These are phyloP conservation scores for Vanacampus margaritifer DNA, from an alignment of 2,113 vertebrate species.

Conservation along the genomic window DNA sequence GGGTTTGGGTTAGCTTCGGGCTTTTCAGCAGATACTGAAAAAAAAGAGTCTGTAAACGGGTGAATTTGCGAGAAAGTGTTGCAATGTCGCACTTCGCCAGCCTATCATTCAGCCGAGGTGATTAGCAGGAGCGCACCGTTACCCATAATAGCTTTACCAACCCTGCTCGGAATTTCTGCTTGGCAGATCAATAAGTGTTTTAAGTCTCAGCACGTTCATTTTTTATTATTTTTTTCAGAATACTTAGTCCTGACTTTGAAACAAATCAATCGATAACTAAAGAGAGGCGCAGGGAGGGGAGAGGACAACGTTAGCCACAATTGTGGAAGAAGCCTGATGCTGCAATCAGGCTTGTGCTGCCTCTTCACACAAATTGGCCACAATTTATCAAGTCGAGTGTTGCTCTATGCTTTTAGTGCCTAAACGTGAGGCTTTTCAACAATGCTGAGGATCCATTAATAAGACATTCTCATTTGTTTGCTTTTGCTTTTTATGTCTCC, in stretches of 20 bases:
- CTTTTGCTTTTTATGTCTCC: neutral
- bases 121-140: neutral
- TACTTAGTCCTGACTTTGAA: neutral
- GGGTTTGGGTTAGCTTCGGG: too few relatives aligned
- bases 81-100: neutral
- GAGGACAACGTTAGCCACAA: neutral
- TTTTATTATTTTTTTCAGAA: neutral
- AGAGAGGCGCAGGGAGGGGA: neutral
- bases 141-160: slow-evolving; percentile 1
- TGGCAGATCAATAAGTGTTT: slow-evolving; percentile 10
- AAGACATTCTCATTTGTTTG: neutral
- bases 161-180: neutral
- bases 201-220: neutral
- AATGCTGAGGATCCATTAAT: neutral
- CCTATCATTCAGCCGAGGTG: neutral
- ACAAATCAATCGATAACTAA: neutral
- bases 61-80: too few relatives aligned
- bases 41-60: neutral
- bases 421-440: neutral
- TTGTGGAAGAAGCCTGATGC: neutral
- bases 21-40: neutral
- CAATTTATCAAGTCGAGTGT: slow-evolving; percentile 32
- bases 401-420: neutral
- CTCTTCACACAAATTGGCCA: slow-evolving; percentile 24
- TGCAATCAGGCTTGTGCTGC: slow-evolving; percentile 19